Percentiles rank a stretch among this genome's conserved stretches.
Conservation (phyloP, 2,888 invertebrate species). For the Chorisops tibialis region DNA sequence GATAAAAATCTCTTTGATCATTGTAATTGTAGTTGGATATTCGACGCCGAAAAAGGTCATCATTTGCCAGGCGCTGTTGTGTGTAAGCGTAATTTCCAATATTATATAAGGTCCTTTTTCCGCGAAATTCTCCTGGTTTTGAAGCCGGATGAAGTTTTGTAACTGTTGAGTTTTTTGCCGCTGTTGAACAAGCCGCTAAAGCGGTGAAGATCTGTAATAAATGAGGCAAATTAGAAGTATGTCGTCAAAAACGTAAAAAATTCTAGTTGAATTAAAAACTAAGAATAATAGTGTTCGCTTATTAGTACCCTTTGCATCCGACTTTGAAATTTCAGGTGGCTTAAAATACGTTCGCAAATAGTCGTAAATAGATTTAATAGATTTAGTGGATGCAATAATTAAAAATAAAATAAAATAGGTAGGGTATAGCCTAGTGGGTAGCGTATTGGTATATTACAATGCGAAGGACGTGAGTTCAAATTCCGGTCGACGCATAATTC, state of each 20-base stretch:
- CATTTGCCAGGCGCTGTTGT: constrained; percentile 31
- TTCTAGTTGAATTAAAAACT: neutral
- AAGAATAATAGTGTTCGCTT: no score
- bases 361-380: no score
- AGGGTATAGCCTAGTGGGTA: no score
- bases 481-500: no score
- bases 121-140: constrained; percentile 43
- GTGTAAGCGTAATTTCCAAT: constrained; percentile 41
- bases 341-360: no score
- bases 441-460: no score
- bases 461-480: no score
- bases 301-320: no score
- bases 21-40: constrained; percentile 38
- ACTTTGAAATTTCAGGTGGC: no score
- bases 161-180: constrained; percentile 26
- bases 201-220: constrained; percentile 17
- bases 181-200: neutral
- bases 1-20: constrained; percentile 34
- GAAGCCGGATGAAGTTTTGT: constrained; percentile 19
- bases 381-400: no score
- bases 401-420: no score
- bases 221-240: neutral
- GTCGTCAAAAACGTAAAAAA: neutral
- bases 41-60: constrained; percentile 38
- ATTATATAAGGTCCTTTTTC: constrained; percentile 47